Base-by-base conservation (phyloP, 1,140 invertebrate species). In the Dicyema japonicum region DNA sequence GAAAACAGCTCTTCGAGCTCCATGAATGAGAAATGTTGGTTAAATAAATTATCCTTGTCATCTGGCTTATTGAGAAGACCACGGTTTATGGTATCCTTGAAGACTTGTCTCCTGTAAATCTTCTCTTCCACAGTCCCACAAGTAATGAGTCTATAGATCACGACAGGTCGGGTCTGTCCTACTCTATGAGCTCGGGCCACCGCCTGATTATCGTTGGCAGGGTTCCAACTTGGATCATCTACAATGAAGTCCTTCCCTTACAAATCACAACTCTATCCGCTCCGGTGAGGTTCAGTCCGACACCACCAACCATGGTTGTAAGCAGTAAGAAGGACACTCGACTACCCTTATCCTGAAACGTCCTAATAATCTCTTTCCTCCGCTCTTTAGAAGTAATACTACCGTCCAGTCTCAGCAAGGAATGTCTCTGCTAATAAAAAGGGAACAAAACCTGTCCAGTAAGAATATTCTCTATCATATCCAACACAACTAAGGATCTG, bases 291-390 rank as follows among this genome's bases (percentile, higher is more conserved):
- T 53, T 59, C 5, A 59, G 34, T 16, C 56, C 56, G 6, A 59
- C 50, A 15, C 56, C 56, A 21, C 57, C 56, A 33, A 57, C 56
- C 49, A 55, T 47, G 17, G 48, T 50, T 3, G 54, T 57, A 4
- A 57, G 37, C 3, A 57, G 35, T 31, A 54, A 92, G 3, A 85
- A 56, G 42, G 80, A 74, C 41, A 71, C 67, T n/a, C 58, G 58
- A 9, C 21, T 18, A n/a, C 19, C 24, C 5, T 7, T 19, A 7
- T 12, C 9, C 9, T 9, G 9, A 12, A 21, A 21, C 12, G 19
- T 21, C 9, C 19, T 21, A 12, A 21, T 12, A 21, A 21, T 21
- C 9, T 21, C 9, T 12, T 21, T 9, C 19, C 19, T 9, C 9
- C 12, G 9, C 9, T 9, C 19, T 12, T 8, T 12, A 9, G 8